Evolutionary conservation across 2,888 invertebrate species (phyloP), one percentile per base, ranked within the genome.

Genomic region (Acrocera orbiculus): DNA sequence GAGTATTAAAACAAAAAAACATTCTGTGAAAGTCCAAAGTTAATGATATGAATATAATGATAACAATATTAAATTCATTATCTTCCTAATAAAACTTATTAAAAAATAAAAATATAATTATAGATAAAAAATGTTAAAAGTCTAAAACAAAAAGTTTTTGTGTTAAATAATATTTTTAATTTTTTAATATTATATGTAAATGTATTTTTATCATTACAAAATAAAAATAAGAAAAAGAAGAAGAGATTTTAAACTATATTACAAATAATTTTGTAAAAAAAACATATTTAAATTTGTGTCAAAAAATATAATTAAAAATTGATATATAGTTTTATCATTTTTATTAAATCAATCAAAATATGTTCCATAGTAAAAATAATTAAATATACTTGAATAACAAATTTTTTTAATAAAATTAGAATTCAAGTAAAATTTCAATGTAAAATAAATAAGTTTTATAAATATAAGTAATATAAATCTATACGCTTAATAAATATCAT

Each of bases 401-500:
- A 26, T 26, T 3, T 4, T 16, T 5, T n/a, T 16, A 28, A 16
- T 15, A 16, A 28, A n/a, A n/a, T 4, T 16, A 32, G 24, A 26
- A 27, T 17, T 19, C 19, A 35, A 22, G 10, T 28, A 25, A 16
- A 34, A 10, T 6, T 34, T 31, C 22, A 13, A 27, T 7, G 7
- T 13, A 29, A 29, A 29, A 29, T 13, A 14, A 31, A 23, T 20
- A 30, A 15, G 20, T 20, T 14, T 20, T 20, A 23, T 16, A 23
- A 13, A 32, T 32, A 27, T 32, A 32, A 27, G 32, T 32, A 35
- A 32, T 30, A 35, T 17, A 36, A 36, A 32, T 27, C 28, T 36
- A 35, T 40, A 40, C 40, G 40, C 37, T 40, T 37, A 40, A 37
- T 34, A 35, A 36, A 40, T 35, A 36, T 36, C 30, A 32, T 37